phyloP scores from a whole-genome alignment of 1,140 invertebrate species.

The Ostrea edulis region DNA sequence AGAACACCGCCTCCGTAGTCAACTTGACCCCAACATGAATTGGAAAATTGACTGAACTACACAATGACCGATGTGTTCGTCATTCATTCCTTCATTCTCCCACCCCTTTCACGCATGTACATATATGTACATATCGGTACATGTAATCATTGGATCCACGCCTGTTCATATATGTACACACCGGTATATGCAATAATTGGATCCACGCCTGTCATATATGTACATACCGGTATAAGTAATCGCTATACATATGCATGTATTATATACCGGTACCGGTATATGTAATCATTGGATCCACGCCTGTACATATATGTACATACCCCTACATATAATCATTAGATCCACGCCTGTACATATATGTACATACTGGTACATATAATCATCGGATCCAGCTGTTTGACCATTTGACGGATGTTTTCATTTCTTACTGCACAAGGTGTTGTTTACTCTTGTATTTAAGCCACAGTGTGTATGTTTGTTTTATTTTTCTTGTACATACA shows the following conservation, averaged over 20 bases:
- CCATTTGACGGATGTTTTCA: too few species aligned
- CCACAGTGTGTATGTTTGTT: too few species aligned
- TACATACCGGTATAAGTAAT: too few species aligned
- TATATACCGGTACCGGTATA: neutral
- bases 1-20: neutral
- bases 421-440: too few species aligned
- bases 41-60: constrained; percentile 23
- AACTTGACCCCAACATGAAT: neutral
- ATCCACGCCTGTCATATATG: neutral
- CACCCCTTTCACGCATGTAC: neutral
- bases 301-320: neutral
- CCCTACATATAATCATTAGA: too few species aligned
- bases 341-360: neutral
- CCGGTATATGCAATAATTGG: too few species aligned
- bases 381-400: too few species aligned
- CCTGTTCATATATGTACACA: neutral
- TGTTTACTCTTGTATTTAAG: too few species aligned
- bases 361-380: too few species aligned
- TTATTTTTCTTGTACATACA: too few species aligned
- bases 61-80: constrained; percentile 36
- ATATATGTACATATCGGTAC: neutral
- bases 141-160: too few species aligned
- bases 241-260: neutral
- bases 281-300: neutral
- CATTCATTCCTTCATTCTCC: constrained; percentile 15